Evolutionary conservation across 2,888 invertebrate species (phyloP).

Genomic region (Leptinotarsa tumamoca): DNA sequence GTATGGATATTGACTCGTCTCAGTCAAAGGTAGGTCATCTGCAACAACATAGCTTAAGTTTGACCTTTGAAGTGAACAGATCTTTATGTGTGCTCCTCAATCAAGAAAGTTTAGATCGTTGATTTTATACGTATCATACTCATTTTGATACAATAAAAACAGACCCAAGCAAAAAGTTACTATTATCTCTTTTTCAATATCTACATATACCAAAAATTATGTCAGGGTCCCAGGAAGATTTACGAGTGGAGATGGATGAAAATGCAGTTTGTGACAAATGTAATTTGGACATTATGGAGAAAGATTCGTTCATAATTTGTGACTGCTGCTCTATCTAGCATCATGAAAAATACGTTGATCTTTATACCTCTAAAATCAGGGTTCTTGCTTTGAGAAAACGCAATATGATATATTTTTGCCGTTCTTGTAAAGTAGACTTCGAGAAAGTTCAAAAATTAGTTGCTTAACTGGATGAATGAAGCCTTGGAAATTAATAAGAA

Average conservation of each 20-base stretch:
- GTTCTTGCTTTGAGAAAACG: slow-evolving; percentile 17
- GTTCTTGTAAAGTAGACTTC: neutral
- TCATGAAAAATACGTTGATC: slow-evolving; percentile 12
- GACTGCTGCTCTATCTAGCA: slow-evolving; percentile 7
- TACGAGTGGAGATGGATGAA: neutral
- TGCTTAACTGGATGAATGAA: neutral
- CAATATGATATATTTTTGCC: slow-evolving; percentile 21
- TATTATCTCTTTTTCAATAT: neutral
- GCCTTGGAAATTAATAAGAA: neutral
- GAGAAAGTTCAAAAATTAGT: neutral
- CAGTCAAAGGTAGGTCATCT: no score
- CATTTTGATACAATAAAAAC: slow-evolving; percentile 10
- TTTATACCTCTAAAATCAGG: neutral
- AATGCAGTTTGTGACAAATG: neutral
- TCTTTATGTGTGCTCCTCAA: no score
- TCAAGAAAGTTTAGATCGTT: neutral
- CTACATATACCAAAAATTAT: neutral
- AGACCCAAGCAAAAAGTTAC: slow-evolving; percentile 21
- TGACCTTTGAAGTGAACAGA: no score
- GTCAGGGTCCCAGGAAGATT: neutral
- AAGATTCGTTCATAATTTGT: slow-evolving; percentile 14
- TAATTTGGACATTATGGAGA: slow-evolving; percentile 13
- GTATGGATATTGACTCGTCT: no score
- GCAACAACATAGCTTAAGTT: no score
- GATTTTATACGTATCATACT: no score